phyloP scores from a whole-genome alignment of 2,797 vertebrate species.

The Loris lydekkerianus region DNA sequence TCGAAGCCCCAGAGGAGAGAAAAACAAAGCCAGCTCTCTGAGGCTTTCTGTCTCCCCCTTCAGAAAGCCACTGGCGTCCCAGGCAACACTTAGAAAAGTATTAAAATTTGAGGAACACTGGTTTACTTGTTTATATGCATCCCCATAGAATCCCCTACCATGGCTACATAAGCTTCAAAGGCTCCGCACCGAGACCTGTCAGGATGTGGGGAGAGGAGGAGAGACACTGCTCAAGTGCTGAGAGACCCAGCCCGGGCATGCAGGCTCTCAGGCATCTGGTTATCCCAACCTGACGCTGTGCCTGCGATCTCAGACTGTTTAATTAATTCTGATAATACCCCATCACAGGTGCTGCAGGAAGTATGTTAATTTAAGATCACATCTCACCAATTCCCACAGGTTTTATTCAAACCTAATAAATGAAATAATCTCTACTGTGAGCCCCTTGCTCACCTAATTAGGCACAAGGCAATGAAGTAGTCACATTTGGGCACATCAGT shows the following conservation, averaged over 20 bases:
- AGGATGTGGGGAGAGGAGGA: conserved; percentile 57
- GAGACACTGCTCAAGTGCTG: conserved; percentile 48
- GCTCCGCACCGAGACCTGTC: conserved; percentile 66
- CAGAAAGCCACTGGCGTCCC: conserved; percentile 71
- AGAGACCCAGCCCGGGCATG: conserved; percentile 67
- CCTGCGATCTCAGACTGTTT: conserved; percentile 81
- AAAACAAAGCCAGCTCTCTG: conserved; percentile 74
- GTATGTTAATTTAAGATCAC: conserved; percentile 83
- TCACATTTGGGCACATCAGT: conserved; percentile 38
- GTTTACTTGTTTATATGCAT: conserved; percentile 84
- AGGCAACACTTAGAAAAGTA: conserved; percentile 68
- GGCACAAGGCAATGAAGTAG: conserved; percentile 33
- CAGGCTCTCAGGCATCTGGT: conserved; percentile 80
- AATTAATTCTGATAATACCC: conserved; percentile 86
- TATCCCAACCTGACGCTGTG: conserved; percentile 78
- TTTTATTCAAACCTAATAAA: conserved; percentile 83
- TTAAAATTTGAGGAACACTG: conserved; percentile 79
- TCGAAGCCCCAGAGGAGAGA: conserved; percentile 60
- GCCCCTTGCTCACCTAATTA: conserved; percentile 82
- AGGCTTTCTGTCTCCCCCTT: conserved; percentile 54
- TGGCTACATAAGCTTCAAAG: conserved; percentile 85
- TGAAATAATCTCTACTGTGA: conserved; percentile 73
- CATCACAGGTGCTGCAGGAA: conserved; percentile 79
- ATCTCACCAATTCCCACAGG: conserved; percentile 75
- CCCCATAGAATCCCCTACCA: conserved; percentile 82